These are phyloP conservation scores for Daktulosphaira vitifoliae DNA, from an alignment of 1,140 invertebrate genomes.

Conservation along the genomic window DNA sequence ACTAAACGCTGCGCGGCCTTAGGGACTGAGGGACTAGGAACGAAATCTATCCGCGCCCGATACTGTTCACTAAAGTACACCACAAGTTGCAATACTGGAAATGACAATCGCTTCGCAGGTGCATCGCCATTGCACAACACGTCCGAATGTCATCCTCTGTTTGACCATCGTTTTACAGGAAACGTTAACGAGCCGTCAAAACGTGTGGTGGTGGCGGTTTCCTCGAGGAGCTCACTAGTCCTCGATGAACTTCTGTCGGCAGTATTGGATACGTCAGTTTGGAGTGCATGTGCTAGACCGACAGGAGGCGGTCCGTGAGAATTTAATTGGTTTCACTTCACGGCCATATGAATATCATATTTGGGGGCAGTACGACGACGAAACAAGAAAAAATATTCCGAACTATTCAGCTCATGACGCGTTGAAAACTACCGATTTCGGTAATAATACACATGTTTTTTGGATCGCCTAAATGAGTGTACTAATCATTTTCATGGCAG, in stretches of 20 bases:
- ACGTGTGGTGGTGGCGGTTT: background rate
- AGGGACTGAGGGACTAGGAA: too few species aligned
- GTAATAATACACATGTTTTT: background rate
- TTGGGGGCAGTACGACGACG: background rate
- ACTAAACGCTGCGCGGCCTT: too few species aligned
- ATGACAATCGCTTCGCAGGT: too few species aligned
- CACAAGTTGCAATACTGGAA: too few species aligned
- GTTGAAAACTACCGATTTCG: background rate
- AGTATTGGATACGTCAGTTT: background rate
- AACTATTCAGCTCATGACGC: background rate
- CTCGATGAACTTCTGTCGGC: constrained; percentile 1
- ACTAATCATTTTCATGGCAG: too few species aligned
- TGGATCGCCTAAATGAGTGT: too few species aligned
- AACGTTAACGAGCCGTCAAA: constrained; percentile 30
- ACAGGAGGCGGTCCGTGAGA: background rate
- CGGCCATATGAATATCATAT: constrained; percentile 27
- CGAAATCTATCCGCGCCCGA: too few species aligned
- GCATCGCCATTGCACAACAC: too few species aligned
- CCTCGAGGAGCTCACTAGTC: constrained; percentile 9
- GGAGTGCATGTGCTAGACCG: background rate
- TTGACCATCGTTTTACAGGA: too few species aligned
- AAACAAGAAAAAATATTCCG: background rate
- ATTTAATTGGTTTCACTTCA: constrained; percentile 33
- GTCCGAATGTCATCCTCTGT: too few species aligned
- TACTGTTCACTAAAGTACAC: too few species aligned